phyloP scores from a whole-genome alignment of 2,888 invertebrate genomes.

The Plebejus argus region DNA sequence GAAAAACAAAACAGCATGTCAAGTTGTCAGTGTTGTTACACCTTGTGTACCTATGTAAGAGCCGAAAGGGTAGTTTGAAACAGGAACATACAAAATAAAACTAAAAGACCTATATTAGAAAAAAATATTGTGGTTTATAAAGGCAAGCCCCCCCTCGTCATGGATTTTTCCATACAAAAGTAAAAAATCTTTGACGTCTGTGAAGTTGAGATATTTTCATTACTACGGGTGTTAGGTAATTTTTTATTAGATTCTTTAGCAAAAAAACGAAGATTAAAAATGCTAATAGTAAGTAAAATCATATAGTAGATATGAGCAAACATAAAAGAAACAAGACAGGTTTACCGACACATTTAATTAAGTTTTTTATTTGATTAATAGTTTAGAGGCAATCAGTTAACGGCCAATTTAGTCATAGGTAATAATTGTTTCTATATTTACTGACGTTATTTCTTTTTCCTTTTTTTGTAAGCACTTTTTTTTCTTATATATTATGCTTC shows the following conservation, averaged over 20 bases:
- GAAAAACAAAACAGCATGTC: constrained; percentile 17
- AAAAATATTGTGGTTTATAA: too few species aligned
- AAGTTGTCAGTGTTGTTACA: not conserved
- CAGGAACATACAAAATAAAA: too few species aligned
- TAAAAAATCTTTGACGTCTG: too few species aligned
- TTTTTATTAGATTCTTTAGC: too few species aligned
- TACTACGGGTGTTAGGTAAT: too few species aligned
- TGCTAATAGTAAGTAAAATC: not conserved
- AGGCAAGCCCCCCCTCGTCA: too few species aligned
- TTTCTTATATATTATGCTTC: not conserved
- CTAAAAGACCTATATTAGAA: too few species aligned
- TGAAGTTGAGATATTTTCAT: too few species aligned
- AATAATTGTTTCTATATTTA: not conserved
- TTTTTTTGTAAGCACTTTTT: not conserved
- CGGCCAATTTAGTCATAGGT: not conserved
- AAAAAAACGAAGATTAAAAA: not conserved
- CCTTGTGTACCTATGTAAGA: too few species aligned
- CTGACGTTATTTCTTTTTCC: not conserved
- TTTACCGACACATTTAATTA: not conserved
- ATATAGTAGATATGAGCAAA: not conserved
- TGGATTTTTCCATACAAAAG: too few species aligned
- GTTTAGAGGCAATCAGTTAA: not conserved
- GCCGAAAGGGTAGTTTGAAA: too few species aligned
- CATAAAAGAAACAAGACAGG: constrained; percentile 1
- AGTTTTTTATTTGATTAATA: not conserved